A percentile compares a stretch with the other conserved stretches of the same genome.
Conservation (phyloP, 2,888 invertebrate genomes). For the Chrysopilus asiliformis region DNA sequence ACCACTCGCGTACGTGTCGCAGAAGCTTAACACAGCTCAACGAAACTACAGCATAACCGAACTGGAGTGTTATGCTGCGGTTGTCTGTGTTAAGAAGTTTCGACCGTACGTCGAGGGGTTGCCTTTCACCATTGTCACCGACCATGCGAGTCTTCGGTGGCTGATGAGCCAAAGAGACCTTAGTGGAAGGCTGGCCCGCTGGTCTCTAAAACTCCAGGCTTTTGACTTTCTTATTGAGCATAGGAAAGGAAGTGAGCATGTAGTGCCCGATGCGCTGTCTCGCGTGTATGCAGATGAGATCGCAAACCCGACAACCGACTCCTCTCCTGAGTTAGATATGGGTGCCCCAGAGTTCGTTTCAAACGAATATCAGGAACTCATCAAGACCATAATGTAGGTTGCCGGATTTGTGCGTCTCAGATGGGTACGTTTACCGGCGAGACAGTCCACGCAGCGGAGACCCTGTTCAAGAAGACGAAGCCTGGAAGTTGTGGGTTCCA, state of each 20-base stretch:
- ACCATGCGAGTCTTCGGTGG: too few species aligned
- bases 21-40: conserved; percentile 4
- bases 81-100: conserved; percentile 19
- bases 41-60: too few species aligned
- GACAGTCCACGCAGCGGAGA: conserved; percentile 3
- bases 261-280: conserved; percentile 20
- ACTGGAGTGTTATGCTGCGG: too few species aligned
- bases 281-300: conserved; percentile 9
- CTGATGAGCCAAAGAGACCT: too few species aligned
- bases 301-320: too few species aligned
- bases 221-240: conserved; percentile 17
- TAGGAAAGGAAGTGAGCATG: conserved; percentile 17
- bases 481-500: too few species aligned
- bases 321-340: not conserved
- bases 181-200: too few species aligned
- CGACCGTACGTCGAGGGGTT: conserved; percentile 17
- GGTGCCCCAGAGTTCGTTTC: conserved; percentile 4
- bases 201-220: conserved; percentile 9
- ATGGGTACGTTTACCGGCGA: conserved; percentile 10
- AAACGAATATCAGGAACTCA: conserved; percentile 3
- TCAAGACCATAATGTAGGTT: not conserved
- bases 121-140: too few species aligned
- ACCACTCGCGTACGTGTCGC: conserved; percentile 8
- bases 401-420: conserved; percentile 11
- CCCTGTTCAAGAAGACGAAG: too few species aligned